Evolutionary conservation across 2,888 invertebrate genomes (phyloP).

Genomic region (Odontocolon sp.): DNA sequence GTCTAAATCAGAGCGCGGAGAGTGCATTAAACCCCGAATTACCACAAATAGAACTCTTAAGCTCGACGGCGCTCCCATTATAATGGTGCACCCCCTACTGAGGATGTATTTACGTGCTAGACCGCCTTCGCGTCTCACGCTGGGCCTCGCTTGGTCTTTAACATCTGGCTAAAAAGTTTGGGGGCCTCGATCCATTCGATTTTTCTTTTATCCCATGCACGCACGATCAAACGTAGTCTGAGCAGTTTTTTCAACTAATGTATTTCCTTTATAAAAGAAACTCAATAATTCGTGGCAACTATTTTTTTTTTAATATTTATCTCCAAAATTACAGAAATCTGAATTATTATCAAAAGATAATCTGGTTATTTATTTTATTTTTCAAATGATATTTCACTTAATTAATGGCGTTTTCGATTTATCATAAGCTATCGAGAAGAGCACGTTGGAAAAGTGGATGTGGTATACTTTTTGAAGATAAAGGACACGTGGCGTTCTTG

Average conservation of each 20-base stretch:
- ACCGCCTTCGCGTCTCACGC: conserved; percentile 78
- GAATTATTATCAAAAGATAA: too few relatives aligned
- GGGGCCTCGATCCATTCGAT: conserved; percentile 56
- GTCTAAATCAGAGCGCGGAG: conserved; percentile 75
- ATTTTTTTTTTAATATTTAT: too few relatives aligned
- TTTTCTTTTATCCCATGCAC: conserved; percentile 21
- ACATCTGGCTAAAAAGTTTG: conserved; percentile 78
- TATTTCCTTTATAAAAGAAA: background rate
- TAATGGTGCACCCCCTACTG: conserved; percentile 79
- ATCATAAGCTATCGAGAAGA: conserved; percentile 20
- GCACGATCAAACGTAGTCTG: background rate
- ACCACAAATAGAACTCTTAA: conserved; percentile 81
- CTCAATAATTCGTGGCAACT: background rate
- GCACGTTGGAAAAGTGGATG: conserved; percentile 13
- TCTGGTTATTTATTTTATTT: background rate
- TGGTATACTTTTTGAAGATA: conserved; percentile 8
- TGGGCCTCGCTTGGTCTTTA: conserved; percentile 77
- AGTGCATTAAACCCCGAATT: conserved; percentile 81
- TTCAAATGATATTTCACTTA: background rate
- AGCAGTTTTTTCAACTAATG: background rate
- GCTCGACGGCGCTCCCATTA: conserved; percentile 77
- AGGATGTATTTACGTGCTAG: conserved; percentile 80
- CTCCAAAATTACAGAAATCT: too few relatives aligned
- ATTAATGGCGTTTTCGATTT: background rate
- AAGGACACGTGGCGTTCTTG: conserved; percentile 44